These are phyloP conservation scores for Crenuchus spilurus DNA, from an alignment of 2,797 vertebrate genomes.

Conservation along the genomic window DNA sequence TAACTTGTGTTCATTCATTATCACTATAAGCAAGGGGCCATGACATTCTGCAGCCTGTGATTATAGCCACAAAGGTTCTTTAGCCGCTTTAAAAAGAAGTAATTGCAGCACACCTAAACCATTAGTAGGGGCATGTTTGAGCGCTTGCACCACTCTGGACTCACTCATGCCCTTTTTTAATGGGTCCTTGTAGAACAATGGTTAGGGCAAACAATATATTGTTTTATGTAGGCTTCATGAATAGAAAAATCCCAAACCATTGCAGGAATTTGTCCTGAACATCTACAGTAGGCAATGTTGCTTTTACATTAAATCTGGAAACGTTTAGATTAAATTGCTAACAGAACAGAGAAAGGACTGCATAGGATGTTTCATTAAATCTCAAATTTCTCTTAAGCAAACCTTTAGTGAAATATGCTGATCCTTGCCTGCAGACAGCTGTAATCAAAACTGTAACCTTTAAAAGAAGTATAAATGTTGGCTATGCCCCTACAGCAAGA, in stretches of 20 bases:
- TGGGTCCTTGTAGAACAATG: background rate
- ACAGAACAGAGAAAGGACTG: background rate
- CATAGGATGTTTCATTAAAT: background rate
- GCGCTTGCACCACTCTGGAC: background rate
- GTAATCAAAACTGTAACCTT: too few species aligned
- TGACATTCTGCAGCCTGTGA: background rate
- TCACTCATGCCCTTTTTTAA: background rate
- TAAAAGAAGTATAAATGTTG: too few species aligned
- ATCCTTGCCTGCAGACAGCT: too few species aligned
- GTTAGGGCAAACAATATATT: background rate
- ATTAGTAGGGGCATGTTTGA: conserved; percentile 1
- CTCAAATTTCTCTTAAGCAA: background rate
- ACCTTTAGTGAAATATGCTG: background rate
- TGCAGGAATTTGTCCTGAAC: background rate
- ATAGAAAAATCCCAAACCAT: too few species aligned
- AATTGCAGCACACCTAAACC: conserved; percentile 1
- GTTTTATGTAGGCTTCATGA: background rate
- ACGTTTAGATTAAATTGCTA: background rate
- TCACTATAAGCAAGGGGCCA: background rate
- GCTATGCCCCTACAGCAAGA: too few species aligned
- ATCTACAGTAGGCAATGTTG: background rate
- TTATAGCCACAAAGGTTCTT: background rate
- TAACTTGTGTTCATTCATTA: conserved; percentile 14
- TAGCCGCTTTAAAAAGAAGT: conserved; percentile 3
- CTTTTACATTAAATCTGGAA: background rate